Percentiles rank a stretch among this genome's conserved stretches.
Evolutionary conservation across 1,140 invertebrate species (phyloP).

Genomic region (Zeugodacus cucurbitae): DNA sequence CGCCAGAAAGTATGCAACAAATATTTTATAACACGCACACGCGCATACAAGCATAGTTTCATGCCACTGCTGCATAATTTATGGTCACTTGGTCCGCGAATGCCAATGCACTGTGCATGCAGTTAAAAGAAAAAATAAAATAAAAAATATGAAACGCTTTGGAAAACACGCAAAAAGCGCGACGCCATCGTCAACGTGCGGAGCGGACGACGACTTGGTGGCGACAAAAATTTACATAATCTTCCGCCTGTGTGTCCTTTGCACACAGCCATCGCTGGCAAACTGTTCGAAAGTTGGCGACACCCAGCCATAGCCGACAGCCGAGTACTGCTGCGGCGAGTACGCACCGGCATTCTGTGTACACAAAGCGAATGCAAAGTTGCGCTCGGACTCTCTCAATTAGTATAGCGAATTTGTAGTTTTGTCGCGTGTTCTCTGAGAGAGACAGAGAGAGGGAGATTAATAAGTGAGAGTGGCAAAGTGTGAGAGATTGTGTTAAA

Average conservation of each 20-base stretch:
- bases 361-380: too few relatives aligned
- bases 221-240: conserved; percentile 34
- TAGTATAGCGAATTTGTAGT: background rate
- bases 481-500: background rate
- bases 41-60: background rate
- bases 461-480: too few relatives aligned
- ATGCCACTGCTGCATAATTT: background rate
- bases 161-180: background rate
- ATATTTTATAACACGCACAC: background rate
- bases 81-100: background rate
- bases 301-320: background rate
- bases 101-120: background rate
- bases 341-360: background rate
- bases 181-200: background rate
- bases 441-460: background rate
- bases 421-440: background rate
- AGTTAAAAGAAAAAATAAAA: background rate
- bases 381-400: background rate
- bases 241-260: conserved; percentile 9
- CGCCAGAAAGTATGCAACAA: background rate
- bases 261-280: conserved; percentile 20
- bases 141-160: too few relatives aligned
- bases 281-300: conserved; percentile 36
- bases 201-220: background rate
- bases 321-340: too few relatives aligned